Evolutionary conservation across 2,797 vertebrate species (phyloP).

Genomic region (Dicrostonyx torquatus): DNA sequence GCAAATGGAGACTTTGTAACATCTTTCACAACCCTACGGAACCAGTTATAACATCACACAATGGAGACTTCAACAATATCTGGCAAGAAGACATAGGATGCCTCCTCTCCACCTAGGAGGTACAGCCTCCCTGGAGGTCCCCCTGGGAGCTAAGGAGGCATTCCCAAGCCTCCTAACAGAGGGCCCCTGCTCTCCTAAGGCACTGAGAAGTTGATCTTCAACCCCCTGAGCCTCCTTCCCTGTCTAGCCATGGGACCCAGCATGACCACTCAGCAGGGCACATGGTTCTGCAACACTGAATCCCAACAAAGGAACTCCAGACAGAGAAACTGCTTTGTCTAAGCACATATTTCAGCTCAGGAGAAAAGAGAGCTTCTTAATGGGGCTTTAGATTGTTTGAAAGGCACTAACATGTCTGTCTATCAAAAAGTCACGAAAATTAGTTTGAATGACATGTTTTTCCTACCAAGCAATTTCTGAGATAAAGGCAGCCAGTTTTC

Average conservation of each 20-base stretch:
- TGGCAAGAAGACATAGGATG: rapidly evolving
- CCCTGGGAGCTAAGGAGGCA: not conserved
- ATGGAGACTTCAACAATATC: not conserved
- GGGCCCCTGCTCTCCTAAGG: constrained; percentile 50
- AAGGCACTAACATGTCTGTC: constrained; percentile 50
- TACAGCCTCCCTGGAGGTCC: constrained; percentile 70
- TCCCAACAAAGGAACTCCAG: constrained; percentile 62
- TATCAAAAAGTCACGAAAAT: constrained; percentile 68
- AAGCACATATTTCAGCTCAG: constrained; percentile 70
- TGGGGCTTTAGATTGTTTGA: constrained; percentile 63
- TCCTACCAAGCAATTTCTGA: constrained; percentile 67
- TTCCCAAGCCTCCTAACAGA: constrained; percentile 23
- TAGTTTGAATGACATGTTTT: constrained; percentile 66
- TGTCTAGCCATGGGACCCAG: constrained; percentile 62
- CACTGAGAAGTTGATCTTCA: constrained; percentile 70
- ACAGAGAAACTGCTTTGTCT: constrained; percentile 62
- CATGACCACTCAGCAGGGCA: constrained; percentile 49
- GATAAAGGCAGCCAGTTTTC: constrained; percentile 73
- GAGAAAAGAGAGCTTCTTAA: constrained; percentile 63
- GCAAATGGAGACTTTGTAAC: not conserved
- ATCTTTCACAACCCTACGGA: not conserved
- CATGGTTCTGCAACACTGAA: constrained; percentile 73
- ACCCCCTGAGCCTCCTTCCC: not conserved
- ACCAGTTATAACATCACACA: not conserved
- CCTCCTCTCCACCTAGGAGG: constrained; percentile 76